Evolutionary conservation across 2,888 invertebrate genomes (phyloP).

Genomic region (Tanytarsus gracilentus): DNA sequence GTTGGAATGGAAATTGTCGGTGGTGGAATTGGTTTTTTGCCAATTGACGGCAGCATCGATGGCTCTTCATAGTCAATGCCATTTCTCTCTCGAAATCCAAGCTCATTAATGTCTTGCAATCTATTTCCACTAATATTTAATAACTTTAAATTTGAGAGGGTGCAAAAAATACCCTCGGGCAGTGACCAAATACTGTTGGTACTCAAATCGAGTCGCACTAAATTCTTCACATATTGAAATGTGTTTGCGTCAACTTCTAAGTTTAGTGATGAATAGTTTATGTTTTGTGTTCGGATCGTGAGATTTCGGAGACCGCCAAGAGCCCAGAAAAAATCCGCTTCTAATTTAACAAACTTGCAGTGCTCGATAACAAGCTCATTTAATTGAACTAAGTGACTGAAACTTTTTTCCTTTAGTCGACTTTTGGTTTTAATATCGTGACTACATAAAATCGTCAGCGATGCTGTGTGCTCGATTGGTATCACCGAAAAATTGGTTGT

Average conservation of each 20-base stretch:
- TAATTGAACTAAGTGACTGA: constrained; percentile 69
- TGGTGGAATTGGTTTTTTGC: constrained; percentile 13
- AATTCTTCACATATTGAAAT: constrained; percentile 64
- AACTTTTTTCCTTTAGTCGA: constrained; percentile 65
- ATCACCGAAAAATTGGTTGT: constrained; percentile 82
- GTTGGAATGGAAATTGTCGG: constrained; percentile 19
- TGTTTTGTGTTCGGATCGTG: constrained; percentile 75
- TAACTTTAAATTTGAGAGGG: constrained; percentile 65
- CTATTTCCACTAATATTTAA: constrained; percentile 82
- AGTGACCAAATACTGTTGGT: constrained; percentile 85
- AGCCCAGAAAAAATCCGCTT: constrained; percentile 68
- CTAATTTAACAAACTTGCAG: constrained; percentile 79
- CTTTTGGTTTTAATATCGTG: constrained; percentile 72
- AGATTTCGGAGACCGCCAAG: constrained; percentile 73
- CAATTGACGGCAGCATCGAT: background rate
- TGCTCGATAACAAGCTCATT: constrained; percentile 73
- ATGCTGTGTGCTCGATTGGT: constrained; percentile 72
- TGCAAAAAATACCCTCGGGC: constrained; percentile 77
- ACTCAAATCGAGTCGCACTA: constrained; percentile 76
- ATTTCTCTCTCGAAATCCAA: constrained; percentile 66
- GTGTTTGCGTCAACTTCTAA: constrained; percentile 72
- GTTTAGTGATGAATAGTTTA: constrained; percentile 74
- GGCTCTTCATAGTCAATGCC: constrained; percentile 31
- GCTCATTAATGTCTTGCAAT: constrained; percentile 76
- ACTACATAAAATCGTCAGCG: constrained; percentile 68